Percentiles rank a stretch among this genome's conserved stretches.
These are phyloP conservation scores for Lepidotrigona ventralis DNA, from an alignment of 1,140 invertebrate species.

Conservation along the genomic window DNA sequence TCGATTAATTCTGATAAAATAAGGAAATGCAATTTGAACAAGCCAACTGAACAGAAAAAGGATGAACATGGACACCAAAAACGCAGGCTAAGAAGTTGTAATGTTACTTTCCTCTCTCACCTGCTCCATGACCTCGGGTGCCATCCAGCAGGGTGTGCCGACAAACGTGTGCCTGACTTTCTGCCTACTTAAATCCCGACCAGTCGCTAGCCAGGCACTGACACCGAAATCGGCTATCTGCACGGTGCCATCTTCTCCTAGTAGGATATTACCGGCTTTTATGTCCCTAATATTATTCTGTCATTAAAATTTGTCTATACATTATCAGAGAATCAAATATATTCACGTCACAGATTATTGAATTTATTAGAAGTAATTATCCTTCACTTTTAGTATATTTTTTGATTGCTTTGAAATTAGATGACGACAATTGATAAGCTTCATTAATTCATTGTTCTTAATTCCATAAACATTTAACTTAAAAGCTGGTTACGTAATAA, in stretches of 20 bases:
- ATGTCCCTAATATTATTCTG: conserved; percentile 87
- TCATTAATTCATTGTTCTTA: background rate
- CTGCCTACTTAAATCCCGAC: conserved; percentile 94
- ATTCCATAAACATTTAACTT: background rate
- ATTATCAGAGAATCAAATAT: conserved; percentile 13
- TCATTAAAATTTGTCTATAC: conserved; percentile 54
- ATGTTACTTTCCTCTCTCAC: conserved; percentile 83
- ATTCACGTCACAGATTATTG: background rate
- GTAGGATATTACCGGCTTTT: conserved; percentile 98
- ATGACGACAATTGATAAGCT: background rate
- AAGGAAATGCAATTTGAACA: background rate
- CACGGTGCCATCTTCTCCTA: conserved; percentile 98
- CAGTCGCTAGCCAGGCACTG: conserved; percentile 95
- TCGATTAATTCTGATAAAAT: background rate
- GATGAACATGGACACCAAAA: conserved; percentile 68
- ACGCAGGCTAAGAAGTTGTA: conserved; percentile 80
- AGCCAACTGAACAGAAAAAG: conserved; percentile 32
- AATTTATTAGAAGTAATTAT: conserved; percentile 13
- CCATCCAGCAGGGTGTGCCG: conserved; percentile 99
- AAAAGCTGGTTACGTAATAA: background rate
- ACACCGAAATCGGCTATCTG: conserved; percentile 98
- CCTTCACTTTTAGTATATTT: background rate
- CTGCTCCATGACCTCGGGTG: conserved; percentile 99
- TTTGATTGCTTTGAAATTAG: background rate
- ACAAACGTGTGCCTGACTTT: conserved; percentile 98